These are phyloP conservation scores for Sciaenops ocellatus DNA, from an alignment of 2,797 vertebrate genomes.

Conservation along the genomic window DNA sequence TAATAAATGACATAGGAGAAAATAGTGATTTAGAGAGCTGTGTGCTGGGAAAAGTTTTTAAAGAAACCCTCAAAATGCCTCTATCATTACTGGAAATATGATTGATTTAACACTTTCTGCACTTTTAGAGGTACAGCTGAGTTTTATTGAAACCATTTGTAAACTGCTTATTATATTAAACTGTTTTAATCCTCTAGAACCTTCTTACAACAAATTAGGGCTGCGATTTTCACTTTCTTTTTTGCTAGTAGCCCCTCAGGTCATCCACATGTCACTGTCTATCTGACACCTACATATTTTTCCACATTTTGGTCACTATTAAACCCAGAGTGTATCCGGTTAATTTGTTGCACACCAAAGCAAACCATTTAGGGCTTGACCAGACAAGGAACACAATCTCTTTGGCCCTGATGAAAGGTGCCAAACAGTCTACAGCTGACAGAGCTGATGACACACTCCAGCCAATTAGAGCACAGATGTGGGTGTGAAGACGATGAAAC, in stretches of 20 bases:
- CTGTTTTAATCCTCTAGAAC: not conserved
- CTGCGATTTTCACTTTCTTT: not conserved
- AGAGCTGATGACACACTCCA: constrained; percentile 16
- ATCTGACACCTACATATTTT: not conserved
- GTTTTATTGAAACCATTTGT: not conserved
- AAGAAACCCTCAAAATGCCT: not conserved
- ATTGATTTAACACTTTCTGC: not conserved
- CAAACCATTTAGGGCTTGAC: not conserved
- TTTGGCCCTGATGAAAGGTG: constrained; percentile 12
- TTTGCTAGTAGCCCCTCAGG: not conserved
- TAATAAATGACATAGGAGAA: not conserved
- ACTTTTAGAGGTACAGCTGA: not conserved
- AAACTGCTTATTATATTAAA: too few relatives aligned
- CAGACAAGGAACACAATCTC: not conserved
- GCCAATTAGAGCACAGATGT: constrained; percentile 51
- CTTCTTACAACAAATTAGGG: not conserved
- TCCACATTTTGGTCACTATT: not conserved
- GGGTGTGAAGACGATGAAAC: constrained; percentile 6
- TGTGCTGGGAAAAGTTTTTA: not conserved
- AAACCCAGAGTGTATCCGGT: not conserved
- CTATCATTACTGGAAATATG: not conserved
- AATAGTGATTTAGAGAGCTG: not conserved
- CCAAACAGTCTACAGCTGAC: constrained; percentile 30
- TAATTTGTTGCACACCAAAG: not conserved
- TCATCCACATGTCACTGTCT: not conserved